These are phyloP conservation scores for Oasisia sp. DNA, from an alignment of 2,888 invertebrate genomes.

Conservation along the genomic window DNA sequence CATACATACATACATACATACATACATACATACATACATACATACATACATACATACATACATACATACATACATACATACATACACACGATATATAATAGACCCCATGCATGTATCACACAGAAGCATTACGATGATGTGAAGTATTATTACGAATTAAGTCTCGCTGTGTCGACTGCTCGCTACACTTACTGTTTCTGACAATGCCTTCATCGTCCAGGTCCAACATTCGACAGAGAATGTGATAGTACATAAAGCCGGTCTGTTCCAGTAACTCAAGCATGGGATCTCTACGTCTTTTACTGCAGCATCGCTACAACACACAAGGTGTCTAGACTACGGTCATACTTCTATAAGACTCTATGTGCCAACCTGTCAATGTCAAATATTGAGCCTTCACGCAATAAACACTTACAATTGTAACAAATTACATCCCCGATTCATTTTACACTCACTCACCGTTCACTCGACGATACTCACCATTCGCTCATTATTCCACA, in stretches of 20 bases:
- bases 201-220: conserved; percentile 41
- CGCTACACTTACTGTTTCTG: neutral
- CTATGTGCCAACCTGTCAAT: neutral
- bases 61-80: too few relatives aligned
- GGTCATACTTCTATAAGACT: neutral
- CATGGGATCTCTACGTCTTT: neutral
- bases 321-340: neutral
- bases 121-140: too few relatives aligned
- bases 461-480: too few relatives aligned
- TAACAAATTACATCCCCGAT: too few relatives aligned
- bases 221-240: conserved; percentile 54
- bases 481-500: neutral
- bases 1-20: too few relatives aligned
- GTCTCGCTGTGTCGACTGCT: neutral
- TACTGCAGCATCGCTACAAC: neutral
- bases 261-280: neutral
- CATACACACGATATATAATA: too few relatives aligned
- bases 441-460: too few relatives aligned
- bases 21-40: too few relatives aligned
- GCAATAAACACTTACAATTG: too few relatives aligned
- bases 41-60: too few relatives aligned
- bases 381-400: too few relatives aligned
- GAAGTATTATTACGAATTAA: neutral
- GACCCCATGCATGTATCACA: too few relatives aligned
- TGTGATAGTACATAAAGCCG: conserved; percentile 56